A percentile compares a stretch with the other conserved stretches of the same genome.
Conservation (phyloP, 2,797 vertebrate genomes). For the Propithecus perrieri region DNA sequence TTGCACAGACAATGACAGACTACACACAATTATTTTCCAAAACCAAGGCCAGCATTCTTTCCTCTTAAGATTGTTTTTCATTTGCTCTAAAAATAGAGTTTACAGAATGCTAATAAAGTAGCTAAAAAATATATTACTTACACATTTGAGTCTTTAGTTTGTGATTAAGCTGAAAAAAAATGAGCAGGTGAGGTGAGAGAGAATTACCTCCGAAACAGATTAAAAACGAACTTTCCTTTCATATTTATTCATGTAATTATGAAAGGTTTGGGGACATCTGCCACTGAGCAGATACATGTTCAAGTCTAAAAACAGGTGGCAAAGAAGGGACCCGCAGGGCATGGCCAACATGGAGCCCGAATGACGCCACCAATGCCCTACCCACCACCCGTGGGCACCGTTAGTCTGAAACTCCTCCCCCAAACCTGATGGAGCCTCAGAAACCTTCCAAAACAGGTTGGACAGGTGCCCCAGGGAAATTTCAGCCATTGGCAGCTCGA, state of each 20-base stretch:
- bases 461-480: not conserved
- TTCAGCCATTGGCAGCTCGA: too few species aligned
- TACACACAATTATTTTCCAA: not conserved
- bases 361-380: not conserved
- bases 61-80: not conserved
- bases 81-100: not conserved
- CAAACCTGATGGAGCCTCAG: not conserved
- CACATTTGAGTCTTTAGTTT: not conserved
- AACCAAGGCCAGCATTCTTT: not conserved
- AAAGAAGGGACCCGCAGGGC: not conserved
- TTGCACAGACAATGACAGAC: not conserved
- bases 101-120: not conserved
- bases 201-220: not conserved
- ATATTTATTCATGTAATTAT: not conserved
- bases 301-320: not conserved
- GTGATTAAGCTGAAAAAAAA: not conserved
- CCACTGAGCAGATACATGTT: not conserved
- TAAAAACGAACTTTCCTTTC: not conserved
- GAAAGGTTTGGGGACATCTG: not conserved
- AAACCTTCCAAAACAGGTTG: not conserved
- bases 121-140: not conserved
- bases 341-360: rapidly evolving
- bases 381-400: rapidly evolving
- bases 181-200: not conserved
- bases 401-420: too few species aligned